Percentiles rank a stretch among this genome's conserved stretches.
Conservation (phyloP, 2,888 invertebrate genomes). For the Cyrtodaria siliqua region DNA sequence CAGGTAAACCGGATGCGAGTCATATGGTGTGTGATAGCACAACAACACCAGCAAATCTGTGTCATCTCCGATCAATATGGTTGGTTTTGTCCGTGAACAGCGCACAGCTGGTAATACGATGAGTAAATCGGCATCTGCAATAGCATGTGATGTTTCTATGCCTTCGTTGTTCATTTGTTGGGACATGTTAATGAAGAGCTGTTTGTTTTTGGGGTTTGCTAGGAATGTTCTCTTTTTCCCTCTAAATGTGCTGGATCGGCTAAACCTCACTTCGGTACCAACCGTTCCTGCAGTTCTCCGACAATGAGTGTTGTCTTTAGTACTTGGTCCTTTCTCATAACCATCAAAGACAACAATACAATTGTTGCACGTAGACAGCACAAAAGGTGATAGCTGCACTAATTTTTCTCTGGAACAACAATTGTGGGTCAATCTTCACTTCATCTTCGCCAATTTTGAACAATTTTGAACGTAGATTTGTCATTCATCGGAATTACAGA, state of each 20-base stretch:
- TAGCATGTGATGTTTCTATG: constrained; percentile 30
- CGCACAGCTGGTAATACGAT: constrained; percentile 42
- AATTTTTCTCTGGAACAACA: constrained; percentile 20
- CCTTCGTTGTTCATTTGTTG: constrained; percentile 32
- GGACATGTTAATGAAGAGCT: no score
- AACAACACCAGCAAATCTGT: constrained; percentile 55
- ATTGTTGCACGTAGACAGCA: no score
- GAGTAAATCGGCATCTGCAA: constrained; percentile 50
- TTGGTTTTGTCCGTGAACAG: constrained; percentile 11
- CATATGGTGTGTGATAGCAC: constrained; percentile 24
- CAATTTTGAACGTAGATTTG: no score
- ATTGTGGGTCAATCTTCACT: constrained; percentile 22
- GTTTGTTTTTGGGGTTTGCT: neutral
- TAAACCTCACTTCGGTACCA: no score
- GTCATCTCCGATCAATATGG: constrained; percentile 53
- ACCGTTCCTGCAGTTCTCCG: no score
- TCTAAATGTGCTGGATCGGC: no score
- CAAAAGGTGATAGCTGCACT: no score
- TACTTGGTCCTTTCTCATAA: no score
- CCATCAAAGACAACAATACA: constrained; percentile 32
- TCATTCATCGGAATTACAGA: constrained; percentile 24
- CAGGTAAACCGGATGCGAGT: constrained; percentile 12
- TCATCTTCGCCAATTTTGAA: no score
- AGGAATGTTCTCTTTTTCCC: no score
- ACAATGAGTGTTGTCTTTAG: constrained; percentile 15